A percentile compares a stretch with the other conserved stretches of the same genome.
Evolutionary conservation across 2,797 vertebrate species (phyloP).

Genomic region (Fringilla coelebs): DNA sequence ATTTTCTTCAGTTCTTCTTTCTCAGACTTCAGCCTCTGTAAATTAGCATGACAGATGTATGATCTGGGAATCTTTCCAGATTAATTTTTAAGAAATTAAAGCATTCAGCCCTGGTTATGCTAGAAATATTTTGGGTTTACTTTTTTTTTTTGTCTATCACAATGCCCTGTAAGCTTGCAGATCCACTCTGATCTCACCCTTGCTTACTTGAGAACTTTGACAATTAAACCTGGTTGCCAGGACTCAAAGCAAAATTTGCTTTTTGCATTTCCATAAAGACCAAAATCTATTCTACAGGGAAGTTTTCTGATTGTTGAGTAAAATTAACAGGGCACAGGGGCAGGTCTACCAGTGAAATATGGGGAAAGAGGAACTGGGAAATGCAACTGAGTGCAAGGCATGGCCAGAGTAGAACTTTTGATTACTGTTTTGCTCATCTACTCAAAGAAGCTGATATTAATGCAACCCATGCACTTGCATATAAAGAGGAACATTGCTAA

Average conservation of each 20-base stretch:
- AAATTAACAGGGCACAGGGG: background rate
- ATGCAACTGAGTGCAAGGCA: background rate
- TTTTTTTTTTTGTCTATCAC: background rate
- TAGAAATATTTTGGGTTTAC: background rate
- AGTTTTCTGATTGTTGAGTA: background rate
- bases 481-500: background rate
- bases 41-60: slow-evolving; percentile 70
- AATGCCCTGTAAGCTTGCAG: background rate
- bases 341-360: background rate
- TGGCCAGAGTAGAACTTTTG: background rate
- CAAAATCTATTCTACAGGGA: background rate
- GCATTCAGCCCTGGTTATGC: background rate
- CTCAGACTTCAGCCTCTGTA: slow-evolving; percentile 53
- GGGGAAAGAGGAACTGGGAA: background rate
- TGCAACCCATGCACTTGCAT: background rate
- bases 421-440: background rate
- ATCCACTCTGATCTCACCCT: background rate
- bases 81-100: slow-evolving; percentile 67
- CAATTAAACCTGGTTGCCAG: background rate
- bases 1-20: slow-evolving; percentile 1
- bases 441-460: background rate
- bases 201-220: background rate
- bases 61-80: slow-evolving; percentile 68
- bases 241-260: background rate
- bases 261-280: background rate